Evolutionary conservation across 2,113 vertebrate species (phyloP), one percentile per base, ranked within the genome.

Genomic region (Probosciger aterrimus): DNA sequence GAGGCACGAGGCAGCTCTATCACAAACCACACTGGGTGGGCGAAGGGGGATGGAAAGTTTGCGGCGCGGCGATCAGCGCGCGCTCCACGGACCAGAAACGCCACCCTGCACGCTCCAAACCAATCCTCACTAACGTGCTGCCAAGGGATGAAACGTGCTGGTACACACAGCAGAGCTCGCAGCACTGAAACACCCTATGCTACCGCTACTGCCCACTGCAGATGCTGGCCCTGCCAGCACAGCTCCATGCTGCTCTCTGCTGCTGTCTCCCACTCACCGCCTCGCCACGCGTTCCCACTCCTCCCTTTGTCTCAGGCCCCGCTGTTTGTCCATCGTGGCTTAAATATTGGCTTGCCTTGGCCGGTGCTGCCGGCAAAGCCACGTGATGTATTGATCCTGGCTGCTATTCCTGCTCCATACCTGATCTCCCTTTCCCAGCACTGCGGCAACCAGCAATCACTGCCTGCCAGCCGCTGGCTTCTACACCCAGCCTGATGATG

Each of bases 231-330:
- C 65, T 6, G 44, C 49, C 97, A 96, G 93, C 95, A 18, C 73
- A 11, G 97, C 98, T 98, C 98, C 97, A 95, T 96, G 97, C 97
- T 98, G 98, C 98, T 98, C 98, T 84, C 98, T 98, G 76, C 98
- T 97, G 97, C 97, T 97, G 97, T 82, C 91, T 97, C 93, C 90
- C 50, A 3, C 70, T 91, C 92, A 64, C 31, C 92, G 81, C 49
- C 86, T 77, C 39, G 3, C 10, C 71, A 2, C 3, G 3, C 63
- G 37, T 22, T 19, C 57, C 13, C 31, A 1, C 55, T 46, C 44
- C 57, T 71, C 57, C 33, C 59, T 91, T 90, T 92, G 92, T 80
- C 74, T 71, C 41, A 5, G 39, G 41, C 79, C 75, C 76, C 25
- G 31, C 65, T 11, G 28, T 31, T 73, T 78, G 88, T 55, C 73